Conservation (phyloP, 2,113 vertebrate species). For the Rhizomys pruinosus region DNA sequence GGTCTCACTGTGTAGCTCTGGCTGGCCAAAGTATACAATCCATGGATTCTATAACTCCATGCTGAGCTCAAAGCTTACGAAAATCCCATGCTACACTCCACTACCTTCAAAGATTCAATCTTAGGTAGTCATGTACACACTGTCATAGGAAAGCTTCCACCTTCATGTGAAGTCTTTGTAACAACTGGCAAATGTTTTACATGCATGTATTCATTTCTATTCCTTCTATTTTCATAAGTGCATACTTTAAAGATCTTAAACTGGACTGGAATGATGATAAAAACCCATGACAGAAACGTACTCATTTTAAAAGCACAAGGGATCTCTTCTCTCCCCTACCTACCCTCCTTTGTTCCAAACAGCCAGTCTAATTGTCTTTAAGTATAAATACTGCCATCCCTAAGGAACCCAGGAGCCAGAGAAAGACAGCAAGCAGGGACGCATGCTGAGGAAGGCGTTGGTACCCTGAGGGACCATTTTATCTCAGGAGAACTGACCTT, state of each 20-base stretch:
- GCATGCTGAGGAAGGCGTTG: conserved; percentile 75
- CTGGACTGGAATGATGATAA: conserved; percentile 72
- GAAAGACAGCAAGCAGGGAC: conserved; percentile 56
- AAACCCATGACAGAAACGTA: not conserved
- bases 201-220: not conserved
- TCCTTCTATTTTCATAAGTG: conserved; percentile 31
- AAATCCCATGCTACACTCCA: not conserved
- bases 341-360: not conserved
- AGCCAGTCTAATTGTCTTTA: conserved; percentile 74
- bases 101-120: not conserved
- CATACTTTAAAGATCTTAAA: conserved; percentile 45
- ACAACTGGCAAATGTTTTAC: not conserved
- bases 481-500: conserved; percentile 88
- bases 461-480: conserved; percentile 85
- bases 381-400: conserved; percentile 81
- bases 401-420: conserved; percentile 57
- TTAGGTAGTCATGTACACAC: not conserved
- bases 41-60: conserved; percentile 34
- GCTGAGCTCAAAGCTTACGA: conserved; percentile 9
- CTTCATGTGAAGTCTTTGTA: not conserved
- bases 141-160: not conserved
- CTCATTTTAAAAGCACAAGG: conserved; percentile 16
- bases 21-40: not conserved
- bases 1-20: not conserved
- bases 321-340: conserved; percentile 9